phyloP scores from a whole-genome alignment of 2,888 invertebrate species.

The Pardosa pseudoannulata region DNA sequence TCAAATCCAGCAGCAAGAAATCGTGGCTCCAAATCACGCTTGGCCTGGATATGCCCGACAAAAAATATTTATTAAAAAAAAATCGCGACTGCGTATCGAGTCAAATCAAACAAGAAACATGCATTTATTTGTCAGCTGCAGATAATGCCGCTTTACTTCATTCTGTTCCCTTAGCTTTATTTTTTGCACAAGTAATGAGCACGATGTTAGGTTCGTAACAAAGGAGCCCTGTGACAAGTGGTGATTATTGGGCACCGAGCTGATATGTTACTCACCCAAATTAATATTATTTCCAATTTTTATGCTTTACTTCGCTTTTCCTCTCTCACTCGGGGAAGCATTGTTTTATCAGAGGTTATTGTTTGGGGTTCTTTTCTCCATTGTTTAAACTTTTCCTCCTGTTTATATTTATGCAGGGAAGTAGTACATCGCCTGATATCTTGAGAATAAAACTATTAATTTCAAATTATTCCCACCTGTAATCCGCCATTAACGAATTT shows the following conservation, averaged over 20 bases:
- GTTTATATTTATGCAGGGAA: neutral
- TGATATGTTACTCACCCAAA: conserved; percentile 34
- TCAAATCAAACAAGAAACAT: conserved; percentile 40
- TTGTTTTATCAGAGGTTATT: conserved; percentile 29
- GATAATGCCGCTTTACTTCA: neutral
- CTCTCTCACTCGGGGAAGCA: neutral
- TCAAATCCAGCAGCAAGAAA: conserved; percentile 25
- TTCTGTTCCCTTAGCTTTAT: no score
- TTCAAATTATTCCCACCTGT: neutral
- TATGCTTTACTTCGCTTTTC: conserved; percentile 9
- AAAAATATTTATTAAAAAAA: conserved; percentile 33
- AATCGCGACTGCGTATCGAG: conserved; percentile 33
- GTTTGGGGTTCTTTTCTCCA: conserved; percentile 16
- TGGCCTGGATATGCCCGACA: conserved; percentile 39
- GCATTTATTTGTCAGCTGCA: conserved; percentile 38
- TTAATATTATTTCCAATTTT: conserved; percentile 25
- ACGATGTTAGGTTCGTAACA: conserved; percentile 28
- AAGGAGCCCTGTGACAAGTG: conserved; percentile 35
- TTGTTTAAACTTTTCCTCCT: conserved; percentile 16
- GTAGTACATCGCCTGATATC: neutral
- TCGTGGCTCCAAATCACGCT: conserved; percentile 55
- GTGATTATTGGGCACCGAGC: conserved; percentile 27
- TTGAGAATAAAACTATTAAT: conserved; percentile 4
- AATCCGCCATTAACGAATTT: neutral
- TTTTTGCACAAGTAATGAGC: conserved; percentile 42